A percentile compares a stretch with the other conserved stretches of the same genome.
Conservation (phyloP, 2,797 vertebrate species). For the Melanotaenia trifasciata region DNA sequence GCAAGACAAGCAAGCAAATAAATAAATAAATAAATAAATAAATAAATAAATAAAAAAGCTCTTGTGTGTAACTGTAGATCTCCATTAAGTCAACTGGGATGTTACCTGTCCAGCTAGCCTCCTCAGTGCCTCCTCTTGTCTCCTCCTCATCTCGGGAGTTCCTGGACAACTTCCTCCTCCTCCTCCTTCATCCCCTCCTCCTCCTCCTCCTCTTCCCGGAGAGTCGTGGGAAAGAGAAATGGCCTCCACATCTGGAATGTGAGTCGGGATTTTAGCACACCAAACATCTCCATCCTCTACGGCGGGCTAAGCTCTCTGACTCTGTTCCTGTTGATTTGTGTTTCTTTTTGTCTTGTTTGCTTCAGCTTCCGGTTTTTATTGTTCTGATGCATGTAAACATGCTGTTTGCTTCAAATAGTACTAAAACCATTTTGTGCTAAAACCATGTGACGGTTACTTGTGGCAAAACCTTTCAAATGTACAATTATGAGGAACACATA, state of each 20-base stretch:
- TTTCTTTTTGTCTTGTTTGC: not conserved
- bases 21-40: no score
- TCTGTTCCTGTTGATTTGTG: not conserved
- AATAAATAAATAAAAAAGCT: no score
- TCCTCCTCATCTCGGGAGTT: slow-evolving; percentile 92
- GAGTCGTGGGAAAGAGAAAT: slow-evolving; percentile 87
- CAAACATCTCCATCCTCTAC: not conserved
- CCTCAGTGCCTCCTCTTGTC: slow-evolving; percentile 90
- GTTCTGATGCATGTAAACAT: not conserved
- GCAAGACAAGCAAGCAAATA: no score
- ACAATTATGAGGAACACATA: no score
- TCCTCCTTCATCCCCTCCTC: slow-evolving; percentile 88
- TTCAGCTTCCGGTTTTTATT: not conserved
- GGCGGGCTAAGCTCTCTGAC: not conserved
- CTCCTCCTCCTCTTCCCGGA: slow-evolving; percentile 86
- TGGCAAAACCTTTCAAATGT: no score
- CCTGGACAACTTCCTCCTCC: slow-evolving; percentile 93
- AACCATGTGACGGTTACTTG: no score
- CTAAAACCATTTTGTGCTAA: no score
- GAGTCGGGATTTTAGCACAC: not conserved
- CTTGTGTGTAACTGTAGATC: not conserved
- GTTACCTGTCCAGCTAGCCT: slow-evolving; percentile 91
- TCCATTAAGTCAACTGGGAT: not conserved
- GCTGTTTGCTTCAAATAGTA: no score
- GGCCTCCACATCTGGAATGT: slow-evolving; percentile 85